These are phyloP conservation scores for Rugalucina vietnamica DNA, from an alignment of 2,888 invertebrate genomes.

Conservation along the genomic window DNA sequence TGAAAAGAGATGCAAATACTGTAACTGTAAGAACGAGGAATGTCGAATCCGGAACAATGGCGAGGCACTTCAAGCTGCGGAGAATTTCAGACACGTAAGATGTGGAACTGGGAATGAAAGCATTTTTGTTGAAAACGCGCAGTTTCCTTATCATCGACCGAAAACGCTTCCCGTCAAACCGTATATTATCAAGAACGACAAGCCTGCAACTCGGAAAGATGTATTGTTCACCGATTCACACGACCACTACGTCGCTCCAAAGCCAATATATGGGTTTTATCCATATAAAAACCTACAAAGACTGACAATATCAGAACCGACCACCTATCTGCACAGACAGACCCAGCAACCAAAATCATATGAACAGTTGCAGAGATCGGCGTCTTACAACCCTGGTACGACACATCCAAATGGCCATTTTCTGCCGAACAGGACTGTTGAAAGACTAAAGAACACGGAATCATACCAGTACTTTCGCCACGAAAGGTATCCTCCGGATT, in stretches of 20 bases:
- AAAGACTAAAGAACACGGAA: slow-evolving; percentile 27
- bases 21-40: background rate
- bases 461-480: background rate
- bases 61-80: background rate
- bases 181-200: background rate
- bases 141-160: slow-evolving; percentile 54
- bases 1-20: background rate
- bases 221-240: too few species aligned
- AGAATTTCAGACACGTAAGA: background rate
- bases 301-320: background rate
- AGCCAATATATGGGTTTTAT: background rate
- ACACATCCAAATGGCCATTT: background rate
- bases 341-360: background rate
- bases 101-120: background rate
- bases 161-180: slow-evolving; percentile 47
- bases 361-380: background rate
- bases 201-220: background rate
- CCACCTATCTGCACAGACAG: background rate
- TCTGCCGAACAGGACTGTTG: slow-evolving; percentile 39
- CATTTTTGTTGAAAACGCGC: slow-evolving; percentile 33
- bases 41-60: background rate
- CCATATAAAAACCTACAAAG: background rate
- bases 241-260: background rate
- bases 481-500: background rate
- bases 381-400: background rate